Percentiles rank a stretch among this genome's conserved stretches.
These are phyloP conservation scores for Plodia interpunctella DNA, from an alignment of 1,140 invertebrate genomes.

Conservation along the genomic window DNA sequence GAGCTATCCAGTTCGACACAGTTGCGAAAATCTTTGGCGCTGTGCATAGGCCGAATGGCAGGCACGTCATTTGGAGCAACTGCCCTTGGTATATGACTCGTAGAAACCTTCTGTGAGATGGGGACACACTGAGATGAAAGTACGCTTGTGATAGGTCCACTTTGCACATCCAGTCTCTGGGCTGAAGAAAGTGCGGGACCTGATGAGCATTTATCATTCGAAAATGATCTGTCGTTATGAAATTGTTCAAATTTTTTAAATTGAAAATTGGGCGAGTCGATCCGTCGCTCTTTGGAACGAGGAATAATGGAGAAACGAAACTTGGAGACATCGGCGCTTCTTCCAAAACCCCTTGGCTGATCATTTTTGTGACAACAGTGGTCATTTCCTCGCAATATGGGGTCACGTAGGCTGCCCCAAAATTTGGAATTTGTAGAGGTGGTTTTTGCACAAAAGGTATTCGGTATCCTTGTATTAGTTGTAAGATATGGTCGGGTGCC, in stretches of 20 bases:
- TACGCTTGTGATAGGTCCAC: too few relatives aligned
- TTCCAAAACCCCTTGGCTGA: constrained; percentile 17
- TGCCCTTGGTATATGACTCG: too few relatives aligned
- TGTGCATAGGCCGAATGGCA: too few relatives aligned
- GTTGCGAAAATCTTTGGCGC: too few relatives aligned
- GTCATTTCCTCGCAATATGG: not conserved
- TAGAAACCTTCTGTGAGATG: too few relatives aligned
- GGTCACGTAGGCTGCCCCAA: too few relatives aligned
- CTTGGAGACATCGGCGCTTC: constrained; percentile 18
- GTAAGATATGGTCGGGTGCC: not conserved
- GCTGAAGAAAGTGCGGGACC: too few relatives aligned
- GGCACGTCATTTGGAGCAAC: too few relatives aligned
- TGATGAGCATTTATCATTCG: not conserved
- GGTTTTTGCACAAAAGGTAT: constrained; percentile 9
- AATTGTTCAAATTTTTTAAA: constrained; percentile 29
- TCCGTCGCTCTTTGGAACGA: constrained; percentile 27
- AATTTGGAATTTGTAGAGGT: not conserved
- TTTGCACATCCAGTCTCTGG: too few relatives aligned
- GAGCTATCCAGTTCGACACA: too few relatives aligned
- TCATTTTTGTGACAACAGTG: constrained; percentile 16
- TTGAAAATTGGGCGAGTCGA: constrained; percentile 36
- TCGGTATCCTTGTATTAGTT: constrained; percentile 5
- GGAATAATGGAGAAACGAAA: constrained; percentile 42
- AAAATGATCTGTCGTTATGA: constrained; percentile 27
- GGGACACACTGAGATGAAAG: too few relatives aligned